Percentiles rank a stretch among this genome's conserved stretches.
phyloP scores from a whole-genome alignment of 2,113 vertebrate species.

The Chaetops frenatus region DNA sequence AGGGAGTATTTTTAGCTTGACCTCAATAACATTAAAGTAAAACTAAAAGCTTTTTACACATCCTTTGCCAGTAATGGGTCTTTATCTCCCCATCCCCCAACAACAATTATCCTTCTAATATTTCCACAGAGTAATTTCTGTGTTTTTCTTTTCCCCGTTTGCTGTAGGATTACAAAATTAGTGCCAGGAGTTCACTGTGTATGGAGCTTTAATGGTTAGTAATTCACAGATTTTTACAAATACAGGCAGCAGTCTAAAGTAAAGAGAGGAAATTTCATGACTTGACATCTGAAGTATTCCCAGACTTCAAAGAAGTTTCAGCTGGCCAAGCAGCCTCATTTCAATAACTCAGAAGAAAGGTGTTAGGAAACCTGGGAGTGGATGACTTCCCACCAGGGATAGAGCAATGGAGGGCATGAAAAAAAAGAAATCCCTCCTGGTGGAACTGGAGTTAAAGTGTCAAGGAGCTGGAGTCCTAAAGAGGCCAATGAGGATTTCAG shows the following conservation, averaged over 20 bases:
- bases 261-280: constrained; percentile 28
- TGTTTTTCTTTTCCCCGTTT: background rate
- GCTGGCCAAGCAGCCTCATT: constrained; percentile 26
- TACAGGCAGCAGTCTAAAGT: background rate
- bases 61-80: background rate
- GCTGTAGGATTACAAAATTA: background rate
- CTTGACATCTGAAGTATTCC: constrained; percentile 56
- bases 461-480: background rate
- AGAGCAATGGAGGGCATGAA: background rate
- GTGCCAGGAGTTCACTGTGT: background rate
- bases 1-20: background rate
- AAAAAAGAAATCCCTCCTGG: background rate
- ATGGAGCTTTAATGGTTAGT: background rate
- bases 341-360: constrained; percentile 21
- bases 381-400: background rate
- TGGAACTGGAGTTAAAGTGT: background rate
- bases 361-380: constrained; percentile 3
- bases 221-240: constrained; percentile 45
- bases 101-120: background rate
- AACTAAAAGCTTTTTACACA: constrained; percentile 3
- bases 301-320: constrained; percentile 45
- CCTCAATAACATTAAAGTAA: background rate
- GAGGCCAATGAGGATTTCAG: background rate
- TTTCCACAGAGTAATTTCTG: constrained; percentile 15
- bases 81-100: background rate